A percentile compares a stretch with the other conserved stretches of the same genome.
Conservation (phyloP, 2,113 vertebrate genomes). For the Raja brachyura region DNA sequence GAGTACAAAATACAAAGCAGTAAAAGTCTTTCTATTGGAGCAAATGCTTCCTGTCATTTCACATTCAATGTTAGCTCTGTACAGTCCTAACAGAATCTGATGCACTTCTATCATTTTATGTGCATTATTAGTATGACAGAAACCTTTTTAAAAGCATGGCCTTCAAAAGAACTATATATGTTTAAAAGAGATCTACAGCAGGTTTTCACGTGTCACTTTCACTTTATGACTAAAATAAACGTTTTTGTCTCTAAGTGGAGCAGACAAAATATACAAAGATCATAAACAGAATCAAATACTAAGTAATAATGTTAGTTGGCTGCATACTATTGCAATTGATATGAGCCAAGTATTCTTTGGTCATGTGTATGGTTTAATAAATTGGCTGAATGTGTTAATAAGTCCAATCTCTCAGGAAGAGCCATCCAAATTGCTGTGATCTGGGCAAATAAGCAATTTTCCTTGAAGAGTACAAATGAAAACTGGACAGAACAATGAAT, state of each 20-base stretch:
- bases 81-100: neutral
- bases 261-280: too few relatives aligned
- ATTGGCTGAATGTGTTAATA: neutral
- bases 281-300: neutral
- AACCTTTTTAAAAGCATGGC: conserved; percentile 4
- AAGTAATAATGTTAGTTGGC: neutral
- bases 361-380: neutral
- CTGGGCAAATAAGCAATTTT: neutral
- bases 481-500: neutral
- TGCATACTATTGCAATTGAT: neutral
- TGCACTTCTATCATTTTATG: conserved; percentile 12
- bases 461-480: neutral
- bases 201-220: neutral
- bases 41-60: neutral
- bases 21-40: neutral
- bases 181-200: neutral
- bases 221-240: conserved; percentile 27
- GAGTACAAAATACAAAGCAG: neutral
- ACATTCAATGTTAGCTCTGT: neutral
- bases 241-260: neutral
- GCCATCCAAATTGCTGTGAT: neutral
- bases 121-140: neutral
- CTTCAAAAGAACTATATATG: conserved; percentile 34
- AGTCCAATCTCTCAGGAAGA: neutral
- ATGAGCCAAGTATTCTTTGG: neutral